A percentile compares a stretch with the other conserved stretches of the same genome.
Evolutionary conservation across 2,888 invertebrate species (phyloP).

Genomic region (Plebejus argus): DNA sequence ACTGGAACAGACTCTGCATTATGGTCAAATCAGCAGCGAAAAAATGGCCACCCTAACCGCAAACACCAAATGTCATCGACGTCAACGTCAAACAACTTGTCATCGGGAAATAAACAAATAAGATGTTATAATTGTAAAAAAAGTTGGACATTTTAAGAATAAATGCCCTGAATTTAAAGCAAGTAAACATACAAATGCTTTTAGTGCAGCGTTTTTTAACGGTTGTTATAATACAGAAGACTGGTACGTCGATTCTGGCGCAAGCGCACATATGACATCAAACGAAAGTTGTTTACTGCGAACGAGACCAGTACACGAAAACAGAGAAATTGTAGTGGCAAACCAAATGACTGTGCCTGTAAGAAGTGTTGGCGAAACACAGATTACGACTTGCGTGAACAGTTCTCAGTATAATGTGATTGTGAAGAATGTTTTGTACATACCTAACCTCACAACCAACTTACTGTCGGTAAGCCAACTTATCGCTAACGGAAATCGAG

Average conservation of each 20-base stretch:
- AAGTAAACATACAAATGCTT: too few species aligned
- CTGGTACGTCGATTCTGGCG: constrained; percentile 43
- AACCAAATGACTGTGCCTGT: constrained; percentile 28
- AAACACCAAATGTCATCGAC: too few species aligned
- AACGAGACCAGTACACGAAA: background rate
- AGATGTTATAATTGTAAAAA: too few species aligned
- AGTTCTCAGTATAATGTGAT: constrained; percentile 14
- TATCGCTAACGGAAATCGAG: constrained; percentile 38
- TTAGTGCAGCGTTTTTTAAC: too few species aligned
- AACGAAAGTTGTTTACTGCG: constrained; percentile 38
- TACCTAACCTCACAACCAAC: constrained; percentile 43
- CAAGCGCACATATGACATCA: constrained; percentile 40
- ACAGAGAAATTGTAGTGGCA: constrained; percentile 32
- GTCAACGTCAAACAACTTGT: too few species aligned
- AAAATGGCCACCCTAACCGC: too few species aligned
- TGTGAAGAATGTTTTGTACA: constrained; percentile 41
- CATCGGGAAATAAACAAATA: too few species aligned
- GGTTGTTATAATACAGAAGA: too few species aligned
- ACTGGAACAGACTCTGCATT: too few species aligned
- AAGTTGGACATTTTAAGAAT: too few species aligned
- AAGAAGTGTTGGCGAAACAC: constrained; percentile 30
- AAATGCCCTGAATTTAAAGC: too few species aligned
- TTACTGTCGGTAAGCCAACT: constrained; percentile 42
- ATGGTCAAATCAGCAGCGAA: too few species aligned
- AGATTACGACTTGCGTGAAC: constrained; percentile 31